Evolutionary conservation across 2,797 vertebrate species (phyloP).

Genomic region (Periophthalmus magnuspinnatus): DNA sequence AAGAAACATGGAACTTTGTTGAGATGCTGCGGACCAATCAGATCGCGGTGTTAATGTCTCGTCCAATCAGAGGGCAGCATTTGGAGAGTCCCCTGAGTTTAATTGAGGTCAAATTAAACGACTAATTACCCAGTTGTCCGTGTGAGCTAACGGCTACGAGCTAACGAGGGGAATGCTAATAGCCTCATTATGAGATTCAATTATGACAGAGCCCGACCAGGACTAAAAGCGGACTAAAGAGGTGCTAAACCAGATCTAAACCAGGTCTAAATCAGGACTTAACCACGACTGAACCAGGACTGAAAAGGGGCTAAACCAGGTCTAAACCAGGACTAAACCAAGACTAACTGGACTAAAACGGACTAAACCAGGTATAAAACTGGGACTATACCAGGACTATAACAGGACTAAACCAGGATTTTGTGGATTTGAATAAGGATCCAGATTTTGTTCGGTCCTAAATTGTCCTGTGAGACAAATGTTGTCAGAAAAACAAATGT

Average conservation of each 20-base stretch:
- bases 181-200: conserved; percentile 5
- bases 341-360: not conserved
- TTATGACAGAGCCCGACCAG: not conserved
- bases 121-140: conserved; percentile 62
- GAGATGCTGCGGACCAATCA: not conserved
- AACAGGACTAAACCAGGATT: not conserved
- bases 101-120: conserved; percentile 69
- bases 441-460: not conserved
- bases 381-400: too few species aligned
- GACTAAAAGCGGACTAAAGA: not conserved
- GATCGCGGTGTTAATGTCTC: not conserved
- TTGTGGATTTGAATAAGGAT: not conserved
- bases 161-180: conserved; percentile 8
- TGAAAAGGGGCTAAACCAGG: not conserved
- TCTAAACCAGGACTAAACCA: not conserved
- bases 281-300: not conserved
- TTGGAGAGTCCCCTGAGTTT: conserved; percentile 34
- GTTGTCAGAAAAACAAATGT: too few species aligned
- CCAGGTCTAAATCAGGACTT: not conserved
- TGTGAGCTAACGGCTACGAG: conserved; percentile 1
- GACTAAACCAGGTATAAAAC: too few species aligned
- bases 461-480: too few species aligned
- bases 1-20: not conserved
- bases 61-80: not conserved
- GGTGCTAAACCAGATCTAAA: not conserved